These are phyloP conservation scores for Ictalurus furcatus DNA, from an alignment of 2,113 vertebrate genomes.

Conservation along the genomic window DNA sequence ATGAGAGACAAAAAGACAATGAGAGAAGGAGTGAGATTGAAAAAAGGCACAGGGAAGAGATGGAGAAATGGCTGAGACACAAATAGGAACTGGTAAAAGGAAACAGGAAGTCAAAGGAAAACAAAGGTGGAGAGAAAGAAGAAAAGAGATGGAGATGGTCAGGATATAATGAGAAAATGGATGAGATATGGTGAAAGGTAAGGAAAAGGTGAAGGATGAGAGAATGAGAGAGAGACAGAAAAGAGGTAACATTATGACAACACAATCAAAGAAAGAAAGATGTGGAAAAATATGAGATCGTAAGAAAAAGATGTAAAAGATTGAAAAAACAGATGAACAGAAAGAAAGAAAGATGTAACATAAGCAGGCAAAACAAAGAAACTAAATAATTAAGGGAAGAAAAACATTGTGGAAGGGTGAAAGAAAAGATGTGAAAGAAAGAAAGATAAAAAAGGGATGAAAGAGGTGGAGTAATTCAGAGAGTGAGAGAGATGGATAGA, in stretches of 20 bases:
- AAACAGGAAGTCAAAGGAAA: not conserved
- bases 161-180: not conserved
- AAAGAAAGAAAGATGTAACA: not conserved
- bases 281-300: not conserved
- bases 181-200: not conserved
- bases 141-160: not conserved
- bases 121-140: not conserved
- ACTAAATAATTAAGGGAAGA: not conserved
- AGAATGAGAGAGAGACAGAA: slow-evolving; percentile 22
- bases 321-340: not conserved
- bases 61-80: not conserved
- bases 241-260: not conserved
- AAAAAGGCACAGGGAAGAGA: not conserved
- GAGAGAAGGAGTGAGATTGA: not conserved
- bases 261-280: not conserved
- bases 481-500: slow-evolving; percentile 18
- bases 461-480: not conserved
- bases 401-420: not conserved
- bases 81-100: not conserved
- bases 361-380: not conserved
- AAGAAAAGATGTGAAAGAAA: not conserved
- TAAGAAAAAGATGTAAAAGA: not conserved
- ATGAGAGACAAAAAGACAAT: not conserved
- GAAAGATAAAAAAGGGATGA: not conserved
- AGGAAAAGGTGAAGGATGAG: not conserved